phyloP scores from a whole-genome alignment of 2,113 vertebrate species.

The Myrmecobius fasciatus region DNA sequence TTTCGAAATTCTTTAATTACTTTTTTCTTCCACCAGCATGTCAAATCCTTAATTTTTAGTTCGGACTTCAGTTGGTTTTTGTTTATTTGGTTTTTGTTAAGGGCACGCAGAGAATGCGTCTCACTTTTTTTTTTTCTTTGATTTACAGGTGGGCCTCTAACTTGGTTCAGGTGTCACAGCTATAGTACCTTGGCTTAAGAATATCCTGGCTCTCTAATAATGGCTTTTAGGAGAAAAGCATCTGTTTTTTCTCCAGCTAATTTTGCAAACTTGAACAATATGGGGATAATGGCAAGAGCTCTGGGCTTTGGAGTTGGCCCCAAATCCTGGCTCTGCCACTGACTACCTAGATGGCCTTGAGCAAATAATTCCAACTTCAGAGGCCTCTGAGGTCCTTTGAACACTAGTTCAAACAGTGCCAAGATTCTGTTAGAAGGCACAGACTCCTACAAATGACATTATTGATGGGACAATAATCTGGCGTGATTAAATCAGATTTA shows the following conservation, averaged over 20 bases:
- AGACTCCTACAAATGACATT: conserved; percentile 57
- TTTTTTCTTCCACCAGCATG: conserved; percentile 91
- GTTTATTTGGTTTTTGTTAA: conserved; percentile 80
- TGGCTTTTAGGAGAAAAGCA: background rate
- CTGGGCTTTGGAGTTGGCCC: background rate
- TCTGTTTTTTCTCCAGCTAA: conserved; percentile 30
- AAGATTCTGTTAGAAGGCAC: conserved; percentile 68
- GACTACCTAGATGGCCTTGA: background rate
- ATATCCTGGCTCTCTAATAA: background rate
- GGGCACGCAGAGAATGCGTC: conserved; percentile 81
- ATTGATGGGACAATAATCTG: background rate
- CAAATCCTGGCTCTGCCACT: background rate
- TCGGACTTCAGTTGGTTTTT: conserved; percentile 88
- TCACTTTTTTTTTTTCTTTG: conserved; percentile 83
- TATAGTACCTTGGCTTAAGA: conserved; percentile 63
- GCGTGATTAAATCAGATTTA: conserved; percentile 63
- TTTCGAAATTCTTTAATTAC: conserved; percentile 87
- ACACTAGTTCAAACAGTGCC: conserved; percentile 34
- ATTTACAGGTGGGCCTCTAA: conserved; percentile 87
- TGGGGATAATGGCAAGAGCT: background rate
- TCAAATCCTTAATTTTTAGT: conserved; percentile 89
- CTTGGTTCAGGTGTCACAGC: conserved; percentile 88
- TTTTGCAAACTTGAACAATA: conserved; percentile 61
- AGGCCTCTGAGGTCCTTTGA: conserved; percentile 1
- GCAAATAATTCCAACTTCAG: background rate